Evolutionary conservation across 2,113 vertebrate genomes (phyloP), one percentile per base, ranked within the genome.

Genomic region (Fregata magnificens): DNA sequence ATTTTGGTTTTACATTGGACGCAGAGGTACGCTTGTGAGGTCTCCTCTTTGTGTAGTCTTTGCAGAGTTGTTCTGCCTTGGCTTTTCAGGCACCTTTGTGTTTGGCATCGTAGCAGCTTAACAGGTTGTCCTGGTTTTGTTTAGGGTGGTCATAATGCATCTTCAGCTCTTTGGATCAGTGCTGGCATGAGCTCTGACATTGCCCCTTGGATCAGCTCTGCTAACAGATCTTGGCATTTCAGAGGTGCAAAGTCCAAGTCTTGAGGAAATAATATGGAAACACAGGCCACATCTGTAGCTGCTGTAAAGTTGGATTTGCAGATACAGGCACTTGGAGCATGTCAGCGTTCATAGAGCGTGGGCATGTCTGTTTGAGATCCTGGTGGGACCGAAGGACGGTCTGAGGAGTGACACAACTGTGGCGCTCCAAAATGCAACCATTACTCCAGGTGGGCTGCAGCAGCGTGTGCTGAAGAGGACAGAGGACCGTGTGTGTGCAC

Each of bases 31-130:
- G 2, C 17, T 63, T 59, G 52, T 42, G 66, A 42, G 29, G 32
- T 42, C 47, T 86, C 13, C 19, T 79, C 21, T 52, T 10, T 29
- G 19, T 26, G 47, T 42, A 44, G 42, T 17, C 69, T 67, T 82
- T 7, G 7, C 10, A 21, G 58, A 66, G 13, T 11, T 55, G 10
- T 58, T 77, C 77, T 89, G 59, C 44, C 4, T 7, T 63, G n/a
- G 20, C 20, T 93, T 61, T 42, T 92, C 2, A 11, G 26, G 61
- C 32, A 78, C 17, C 22, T 47, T 71, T 0, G 0, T 72, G 38
- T 79, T 87, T 22, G 38, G 59, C 5, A 1, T 47, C 0, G 0
- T 13, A 24, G 69, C 50, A 82, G 6, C 4, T 0, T 13, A 31
- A 20, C 17, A 22, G 10, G 22, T 49, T 31, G 45, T 62, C 45